Base-by-base conservation (phyloP, 2,888 invertebrate species). In the Tiliacea aurago region DNA sequence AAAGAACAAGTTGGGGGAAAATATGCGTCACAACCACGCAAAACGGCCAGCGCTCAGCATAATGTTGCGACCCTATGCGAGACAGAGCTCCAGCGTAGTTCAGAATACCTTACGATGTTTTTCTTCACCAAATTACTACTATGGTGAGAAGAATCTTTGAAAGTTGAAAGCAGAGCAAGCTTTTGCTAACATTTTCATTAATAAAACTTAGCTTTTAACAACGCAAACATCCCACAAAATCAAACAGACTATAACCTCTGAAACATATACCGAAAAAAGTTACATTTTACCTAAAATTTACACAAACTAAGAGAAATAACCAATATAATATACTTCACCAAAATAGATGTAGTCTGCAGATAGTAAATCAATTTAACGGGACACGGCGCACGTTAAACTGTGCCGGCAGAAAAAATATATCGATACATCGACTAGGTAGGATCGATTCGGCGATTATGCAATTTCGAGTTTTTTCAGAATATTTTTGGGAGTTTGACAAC, bases 301-400 rank as follows among this genome's bases (percentile, higher is more conserved):
- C 70, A 64, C 73, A 64, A 83, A 80, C 81, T 81, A 59, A 81
- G 51, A 84, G 55, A 75, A 86, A 87, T 77, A 85, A 71, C 73
- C 78, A 67, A 80, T 87, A 85, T 78, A 75, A 83, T 83, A 73
- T 78, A 73, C 73, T 76, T 70, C 55, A 81, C 80, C 78, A 76
- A 86, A 89, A 90, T 89, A 90, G 90, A 87, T 76, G 84, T 80
- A 75, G 90, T 84, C 90, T 86, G 90, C 69, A 37, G 78, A 73
- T 71, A 80, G 84, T 90, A 90, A 90, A 90, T 90, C 91, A 90
- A 86, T 83, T 90, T 90, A 85, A 90, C 88, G 88, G 82, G 79
- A 76, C 71, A 65, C 78, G 79, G 66, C 74, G 80, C 71, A 84
- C 87, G 85, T 90, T 76, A 87, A 88, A 88, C 80, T 83, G 85